These are phyloP conservation scores for Panagrolaimus sp. DNA, from an alignment of 1,140 invertebrate genomes.

Conservation along the genomic window DNA sequence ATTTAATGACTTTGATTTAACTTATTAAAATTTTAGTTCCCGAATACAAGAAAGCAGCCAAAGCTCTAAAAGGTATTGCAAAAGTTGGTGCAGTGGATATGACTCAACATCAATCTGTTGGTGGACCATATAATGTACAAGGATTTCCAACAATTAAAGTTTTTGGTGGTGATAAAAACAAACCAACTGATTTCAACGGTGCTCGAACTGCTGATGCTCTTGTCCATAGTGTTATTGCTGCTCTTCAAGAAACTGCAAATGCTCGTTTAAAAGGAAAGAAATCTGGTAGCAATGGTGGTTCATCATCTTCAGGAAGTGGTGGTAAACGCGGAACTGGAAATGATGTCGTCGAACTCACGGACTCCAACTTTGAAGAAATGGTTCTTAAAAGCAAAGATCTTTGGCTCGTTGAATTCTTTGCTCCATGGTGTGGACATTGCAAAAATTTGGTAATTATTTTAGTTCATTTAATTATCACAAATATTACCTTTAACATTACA, in stretches of 20 bases:
- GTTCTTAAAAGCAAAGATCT: slow-evolving; percentile 70
- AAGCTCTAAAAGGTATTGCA: slow-evolving; percentile 79
- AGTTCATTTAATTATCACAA: no score
- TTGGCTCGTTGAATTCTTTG: slow-evolving; percentile 53
- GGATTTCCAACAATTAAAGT: slow-evolving; percentile 96
- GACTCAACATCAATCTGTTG: slow-evolving; percentile 77
- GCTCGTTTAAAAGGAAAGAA: slow-evolving; percentile 24
- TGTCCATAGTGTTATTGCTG: slow-evolving; percentile 69
- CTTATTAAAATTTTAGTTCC: no score
- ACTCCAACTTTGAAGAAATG: slow-evolving; percentile 82
- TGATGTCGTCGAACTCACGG: slow-evolving; percentile 83
- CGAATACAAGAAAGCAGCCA: slow-evolving; percentile 80
- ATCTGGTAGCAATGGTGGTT: slow-evolving; percentile 15
- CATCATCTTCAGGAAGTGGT: slow-evolving; percentile 16
- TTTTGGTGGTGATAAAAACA: slow-evolving; percentile 78
- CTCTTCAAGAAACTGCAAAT: slow-evolving; percentile 40
- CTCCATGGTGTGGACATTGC: slow-evolving; percentile 66
- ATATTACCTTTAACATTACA: no score
- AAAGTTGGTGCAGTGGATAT: slow-evolving; percentile 90
- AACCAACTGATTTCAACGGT: slow-evolving; percentile 78
- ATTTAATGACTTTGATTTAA: no score
- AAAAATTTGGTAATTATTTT: slow-evolving; percentile 59
- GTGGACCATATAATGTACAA: slow-evolving; percentile 72
- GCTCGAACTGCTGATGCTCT: slow-evolving; percentile 77
- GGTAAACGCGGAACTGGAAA: slow-evolving; percentile 27